A percentile compares a stretch with the other conserved stretches of the same genome.
Evolutionary conservation across 2,888 invertebrate species (phyloP).

Genomic region (Polydrusus pterygomalis): DNA sequence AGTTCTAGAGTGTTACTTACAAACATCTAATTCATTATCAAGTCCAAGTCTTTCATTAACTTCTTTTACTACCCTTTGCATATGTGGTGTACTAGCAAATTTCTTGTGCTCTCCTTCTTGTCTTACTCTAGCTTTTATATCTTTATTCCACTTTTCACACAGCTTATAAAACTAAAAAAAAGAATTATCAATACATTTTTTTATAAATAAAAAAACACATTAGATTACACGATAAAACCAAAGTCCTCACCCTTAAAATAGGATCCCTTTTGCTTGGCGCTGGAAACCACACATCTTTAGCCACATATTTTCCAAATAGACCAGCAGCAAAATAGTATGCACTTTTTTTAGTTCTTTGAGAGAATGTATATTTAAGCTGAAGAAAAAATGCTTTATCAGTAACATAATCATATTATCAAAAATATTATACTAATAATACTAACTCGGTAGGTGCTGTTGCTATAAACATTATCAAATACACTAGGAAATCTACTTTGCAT

Average conservation of each 20-base stretch:
- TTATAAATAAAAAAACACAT: not conserved
- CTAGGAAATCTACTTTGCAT: constrained; percentile 83
- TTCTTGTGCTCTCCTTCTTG: constrained; percentile 60
- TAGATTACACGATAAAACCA: not conserved
- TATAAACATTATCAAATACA: constrained; percentile 78
- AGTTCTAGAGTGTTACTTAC: constrained; percentile 71
- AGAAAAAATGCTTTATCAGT: constrained; percentile 34
- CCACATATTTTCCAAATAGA: constrained; percentile 80
- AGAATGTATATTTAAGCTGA: constrained; percentile 86
- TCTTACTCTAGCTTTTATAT: constrained; percentile 66
- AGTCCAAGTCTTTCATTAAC: constrained; percentile 79
- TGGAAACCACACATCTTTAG: constrained; percentile 78
- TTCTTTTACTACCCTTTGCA: constrained; percentile 75
- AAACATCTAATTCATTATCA: constrained; percentile 71
- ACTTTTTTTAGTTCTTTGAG: constrained; percentile 84
- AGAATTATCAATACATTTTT: constrained; percentile 18
- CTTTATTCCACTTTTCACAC: constrained; percentile 67
- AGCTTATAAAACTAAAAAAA: constrained; percentile 69
- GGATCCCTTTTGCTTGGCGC: constrained; percentile 75
- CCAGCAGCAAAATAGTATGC: constrained; percentile 84
- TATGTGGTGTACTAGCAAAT: constrained; percentile 63
- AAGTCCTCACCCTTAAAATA: constrained; percentile 67
- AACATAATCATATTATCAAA: no score
- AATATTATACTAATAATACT: not conserved
- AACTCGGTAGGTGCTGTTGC: constrained; percentile 74